Percentiles rank a stretch among this genome's conserved stretches.
Evolutionary conservation across 2,113 vertebrate genomes (phyloP).

Genomic region (Nesoenas mayeri): DNA sequence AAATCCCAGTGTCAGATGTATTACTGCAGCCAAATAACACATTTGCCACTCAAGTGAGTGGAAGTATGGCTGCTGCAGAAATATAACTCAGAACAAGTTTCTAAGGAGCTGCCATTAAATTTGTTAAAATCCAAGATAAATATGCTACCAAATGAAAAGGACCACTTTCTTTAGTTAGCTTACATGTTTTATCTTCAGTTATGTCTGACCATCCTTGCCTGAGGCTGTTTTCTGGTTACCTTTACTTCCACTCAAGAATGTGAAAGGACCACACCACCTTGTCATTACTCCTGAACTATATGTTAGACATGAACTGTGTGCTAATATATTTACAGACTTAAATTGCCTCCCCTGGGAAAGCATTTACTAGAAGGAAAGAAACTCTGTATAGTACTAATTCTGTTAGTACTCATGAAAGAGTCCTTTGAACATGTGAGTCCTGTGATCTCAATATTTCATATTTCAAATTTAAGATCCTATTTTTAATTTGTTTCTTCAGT

Average conservation of each 20-base stretch:
- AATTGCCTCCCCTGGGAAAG: not conserved
- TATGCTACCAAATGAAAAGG: not conserved
- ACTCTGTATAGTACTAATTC: not conserved
- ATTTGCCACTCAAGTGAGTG: not conserved
- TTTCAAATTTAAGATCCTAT: not conserved
- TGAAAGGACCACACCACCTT: not conserved
- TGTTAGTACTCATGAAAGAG: not conserved
- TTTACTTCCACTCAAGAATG: not conserved
- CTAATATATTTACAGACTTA: not conserved
- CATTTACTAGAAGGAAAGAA: not conserved
- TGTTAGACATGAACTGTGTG: accelerated
- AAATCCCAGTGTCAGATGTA: not conserved
- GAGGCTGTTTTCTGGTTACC: accelerated
- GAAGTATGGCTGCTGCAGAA: not conserved
- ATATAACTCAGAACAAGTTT: not conserved
- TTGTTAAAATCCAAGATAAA: not conserved
- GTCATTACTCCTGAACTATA: not conserved
- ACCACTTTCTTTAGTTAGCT: not conserved
- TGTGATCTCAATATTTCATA: not conserved
- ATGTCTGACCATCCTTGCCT: not conserved
- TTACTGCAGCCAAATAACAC: not conserved
- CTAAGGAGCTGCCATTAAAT: not conserved
- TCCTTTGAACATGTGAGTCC: not conserved
- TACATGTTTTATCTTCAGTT: not conserved
- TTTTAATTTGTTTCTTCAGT: not conserved